These are phyloP conservation scores for Sericinus montela DNA, from an alignment of 2,888 invertebrate species.

Conservation along the genomic window DNA sequence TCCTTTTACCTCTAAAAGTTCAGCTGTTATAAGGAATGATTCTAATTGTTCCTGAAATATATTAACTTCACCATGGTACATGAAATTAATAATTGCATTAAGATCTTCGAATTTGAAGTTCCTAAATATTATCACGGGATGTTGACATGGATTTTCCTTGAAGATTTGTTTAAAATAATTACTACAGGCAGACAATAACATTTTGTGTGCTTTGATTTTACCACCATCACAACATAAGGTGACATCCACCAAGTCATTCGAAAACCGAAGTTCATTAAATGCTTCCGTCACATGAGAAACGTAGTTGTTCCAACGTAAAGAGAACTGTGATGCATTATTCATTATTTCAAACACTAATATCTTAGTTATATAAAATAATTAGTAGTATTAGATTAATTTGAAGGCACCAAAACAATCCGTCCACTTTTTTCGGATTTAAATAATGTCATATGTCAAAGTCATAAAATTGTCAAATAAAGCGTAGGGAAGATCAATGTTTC, in stretches of 20 bases:
- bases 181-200: conserved; percentile 91
- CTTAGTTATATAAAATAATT: conserved; percentile 1
- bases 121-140: conserved; percentile 89
- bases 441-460: too few species aligned
- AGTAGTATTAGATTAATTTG: too few species aligned
- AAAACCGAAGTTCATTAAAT: conserved; percentile 84
- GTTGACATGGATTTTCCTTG: conserved; percentile 88
- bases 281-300: conserved; percentile 88
- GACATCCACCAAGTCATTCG: conserved; percentile 89
- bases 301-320: conserved; percentile 93
- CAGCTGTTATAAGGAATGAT: conserved; percentile 88
- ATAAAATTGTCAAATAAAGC: too few species aligned
- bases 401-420: too few species aligned
- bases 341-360: conserved; percentile 35
- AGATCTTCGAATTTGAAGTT: conserved; percentile 89
- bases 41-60: conserved; percentile 88
- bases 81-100: conserved; percentile 88
- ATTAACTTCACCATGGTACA: conserved; percentile 91
- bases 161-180: conserved; percentile 86
- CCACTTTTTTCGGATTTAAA: too few species aligned
- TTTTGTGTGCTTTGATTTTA: conserved; percentile 90
- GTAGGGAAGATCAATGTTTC: too few species aligned
- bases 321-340: conserved; percentile 87
- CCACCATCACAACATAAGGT: conserved; percentile 92
- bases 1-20: conserved; percentile 87